phyloP scores from a whole-genome alignment of 1,140 invertebrate genomes.

The Euschistus heros region DNA sequence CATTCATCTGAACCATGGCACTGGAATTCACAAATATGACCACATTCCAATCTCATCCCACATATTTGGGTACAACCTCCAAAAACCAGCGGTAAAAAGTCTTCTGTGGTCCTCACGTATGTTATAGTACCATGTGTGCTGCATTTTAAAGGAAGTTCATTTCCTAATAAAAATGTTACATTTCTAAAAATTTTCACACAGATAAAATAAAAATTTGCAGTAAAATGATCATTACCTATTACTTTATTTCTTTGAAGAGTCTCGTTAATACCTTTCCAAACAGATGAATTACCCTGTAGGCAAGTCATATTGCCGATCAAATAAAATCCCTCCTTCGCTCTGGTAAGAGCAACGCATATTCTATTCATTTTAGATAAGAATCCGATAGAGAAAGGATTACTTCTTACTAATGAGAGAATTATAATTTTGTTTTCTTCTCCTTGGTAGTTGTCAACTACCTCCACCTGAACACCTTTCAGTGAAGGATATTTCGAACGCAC shows the following conservation, averaged over 20 bases:
- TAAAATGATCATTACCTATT: slow-evolving; percentile 31
- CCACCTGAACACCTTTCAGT: slow-evolving; percentile 38
- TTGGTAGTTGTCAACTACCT: slow-evolving; percentile 66
- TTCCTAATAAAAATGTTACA: slow-evolving; percentile 27
- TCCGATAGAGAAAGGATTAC: slow-evolving; percentile 58
- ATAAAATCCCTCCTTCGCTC: slow-evolving; percentile 59
- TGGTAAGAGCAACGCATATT: slow-evolving; percentile 71
- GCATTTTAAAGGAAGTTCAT: slow-evolving; percentile 38
- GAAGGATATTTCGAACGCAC: neutral
- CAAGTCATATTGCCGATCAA: slow-evolving; percentile 52
- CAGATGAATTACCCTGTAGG: neutral
- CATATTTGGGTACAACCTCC: slow-evolving; percentile 33
- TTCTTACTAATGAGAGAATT: slow-evolving; percentile 69
- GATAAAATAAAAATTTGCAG: neutral
- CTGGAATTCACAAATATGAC: slow-evolving; percentile 42
- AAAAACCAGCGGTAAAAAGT: slow-evolving; percentile 30
- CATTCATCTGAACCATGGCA: slow-evolving; percentile 41
- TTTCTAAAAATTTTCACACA: neutral
- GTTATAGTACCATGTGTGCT: slow-evolving; percentile 38
- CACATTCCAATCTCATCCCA: slow-evolving; percentile 36
- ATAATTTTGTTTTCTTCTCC: slow-evolving; percentile 80
- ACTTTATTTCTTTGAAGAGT: slow-evolving; percentile 37
- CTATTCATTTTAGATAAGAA: slow-evolving; percentile 66
- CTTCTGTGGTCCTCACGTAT: slow-evolving; percentile 28
- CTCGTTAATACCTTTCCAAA: slow-evolving; percentile 43